Evolutionary conservation across 2,888 invertebrate species (phyloP).

Genomic region (Epicampocera succincta): DNA sequence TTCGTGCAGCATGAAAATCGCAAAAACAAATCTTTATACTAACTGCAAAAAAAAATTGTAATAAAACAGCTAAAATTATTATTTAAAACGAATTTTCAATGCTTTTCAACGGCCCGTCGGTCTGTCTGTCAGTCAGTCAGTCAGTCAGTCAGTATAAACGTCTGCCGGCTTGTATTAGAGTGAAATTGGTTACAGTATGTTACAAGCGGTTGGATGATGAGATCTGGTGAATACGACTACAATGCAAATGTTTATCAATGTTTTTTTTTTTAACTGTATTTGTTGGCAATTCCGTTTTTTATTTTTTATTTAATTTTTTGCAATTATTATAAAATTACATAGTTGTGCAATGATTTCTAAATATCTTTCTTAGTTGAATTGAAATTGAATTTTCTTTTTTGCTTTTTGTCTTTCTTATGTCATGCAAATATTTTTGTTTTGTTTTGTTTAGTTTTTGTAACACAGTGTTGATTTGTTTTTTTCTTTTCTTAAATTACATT

Average conservation of each 20-base stretch:
- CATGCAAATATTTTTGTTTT: not conserved
- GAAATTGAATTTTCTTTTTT: constrained; percentile 19
- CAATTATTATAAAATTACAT: constrained; percentile 61
- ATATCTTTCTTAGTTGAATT: constrained; percentile 49
- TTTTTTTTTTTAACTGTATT: not conserved
- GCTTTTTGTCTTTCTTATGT: not conserved
- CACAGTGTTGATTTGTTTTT: not conserved
- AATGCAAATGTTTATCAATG: not conserved
- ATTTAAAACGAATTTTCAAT: constrained; percentile 29
- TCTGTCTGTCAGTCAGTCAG: constrained; percentile 22
- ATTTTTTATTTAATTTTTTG: not conserved
- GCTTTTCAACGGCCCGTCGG: constrained; percentile 7
- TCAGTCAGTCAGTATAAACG: too few species aligned
- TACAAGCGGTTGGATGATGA: constrained; percentile 15
- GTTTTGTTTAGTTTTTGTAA: too few species aligned
- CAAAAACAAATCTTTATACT: constrained; percentile 52
- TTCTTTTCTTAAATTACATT: constrained; percentile 27
- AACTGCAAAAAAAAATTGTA: constrained; percentile 20
- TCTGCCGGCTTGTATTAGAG: constrained; percentile 44
- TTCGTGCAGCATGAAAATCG: constrained; percentile 61
- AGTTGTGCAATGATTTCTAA: constrained; percentile 61
- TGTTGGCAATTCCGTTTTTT: not conserved
- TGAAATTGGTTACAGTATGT: constrained; percentile 34
- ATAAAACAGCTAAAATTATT: constrained; percentile 38
- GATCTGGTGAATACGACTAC: constrained; percentile 44